A percentile compares a stretch with the other conserved stretches of the same genome.
Conservation (phyloP, 2,888 invertebrate genomes). For the Drosophila borealis region DNA sequence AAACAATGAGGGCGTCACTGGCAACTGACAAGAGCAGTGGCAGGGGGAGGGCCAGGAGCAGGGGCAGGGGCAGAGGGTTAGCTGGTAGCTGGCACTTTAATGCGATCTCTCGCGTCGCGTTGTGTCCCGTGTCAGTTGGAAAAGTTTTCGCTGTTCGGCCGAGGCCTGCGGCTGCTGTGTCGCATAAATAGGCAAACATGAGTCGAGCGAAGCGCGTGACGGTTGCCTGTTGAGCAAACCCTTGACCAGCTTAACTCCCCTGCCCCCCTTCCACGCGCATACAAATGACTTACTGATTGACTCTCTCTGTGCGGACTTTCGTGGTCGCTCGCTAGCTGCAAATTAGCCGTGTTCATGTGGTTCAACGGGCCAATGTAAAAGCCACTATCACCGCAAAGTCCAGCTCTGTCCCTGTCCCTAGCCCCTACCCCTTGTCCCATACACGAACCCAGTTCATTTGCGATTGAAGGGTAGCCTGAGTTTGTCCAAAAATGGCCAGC, state of each 20-base stretch:
- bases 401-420: neutral
- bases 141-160: conserved; percentile 58
- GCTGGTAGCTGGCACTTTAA: conserved; percentile 1
- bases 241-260: conserved; percentile 17
- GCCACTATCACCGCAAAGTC: conserved; percentile 11
- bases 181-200: conserved; percentile 79
- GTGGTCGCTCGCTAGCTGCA: conserved; percentile 31
- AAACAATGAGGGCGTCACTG: conserved; percentile 38
- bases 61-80: neutral
- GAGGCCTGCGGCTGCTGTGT: conserved; percentile 56
- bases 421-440: neutral
- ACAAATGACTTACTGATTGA: conserved; percentile 74
- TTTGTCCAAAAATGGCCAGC: conserved; percentile 57
- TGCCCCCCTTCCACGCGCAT: conserved; percentile 14
- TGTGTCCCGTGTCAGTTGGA: conserved; percentile 49
- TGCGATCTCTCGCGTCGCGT: conserved; percentile 11
- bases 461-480: conserved; percentile 46
- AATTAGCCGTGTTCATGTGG: conserved; percentile 66
- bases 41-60: neutral
- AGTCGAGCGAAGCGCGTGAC: conserved; percentile 58
- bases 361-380: conserved; percentile 38
- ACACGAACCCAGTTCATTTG: conserved; percentile 40
- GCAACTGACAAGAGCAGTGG: conserved; percentile 10
- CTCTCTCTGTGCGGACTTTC: conserved; percentile 24
- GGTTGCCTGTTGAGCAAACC: conserved; percentile 32